Evolutionary conservation across 2,888 invertebrate genomes (phyloP).

Genomic region (Rhorus exstirpatorius): DNA sequence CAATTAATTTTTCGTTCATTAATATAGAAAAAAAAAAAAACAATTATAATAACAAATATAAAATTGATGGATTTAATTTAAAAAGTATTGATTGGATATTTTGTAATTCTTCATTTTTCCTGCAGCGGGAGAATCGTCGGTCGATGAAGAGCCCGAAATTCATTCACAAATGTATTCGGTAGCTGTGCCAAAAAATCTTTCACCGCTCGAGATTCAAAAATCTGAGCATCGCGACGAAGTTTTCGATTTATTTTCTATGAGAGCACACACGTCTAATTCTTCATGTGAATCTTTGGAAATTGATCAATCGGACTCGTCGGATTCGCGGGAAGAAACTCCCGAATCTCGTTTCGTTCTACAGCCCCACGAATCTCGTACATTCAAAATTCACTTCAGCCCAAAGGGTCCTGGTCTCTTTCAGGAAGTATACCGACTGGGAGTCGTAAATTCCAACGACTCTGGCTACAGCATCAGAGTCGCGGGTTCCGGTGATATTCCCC

Average conservation of each 20-base stretch:
- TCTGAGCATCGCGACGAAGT: neutral
- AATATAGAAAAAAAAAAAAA: neutral
- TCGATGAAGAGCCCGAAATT: conserved; percentile 32
- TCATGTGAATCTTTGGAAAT: conserved; percentile 25
- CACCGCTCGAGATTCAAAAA: neutral
- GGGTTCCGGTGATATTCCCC: conserved; percentile 78
- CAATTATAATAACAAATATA: neutral
- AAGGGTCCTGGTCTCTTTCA: conserved; percentile 72
- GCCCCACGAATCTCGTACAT: conserved; percentile 76
- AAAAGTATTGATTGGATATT: neutral
- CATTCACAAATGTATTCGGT: conserved; percentile 68
- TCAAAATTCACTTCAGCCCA: conserved; percentile 78
- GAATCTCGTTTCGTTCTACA: conserved; percentile 76
- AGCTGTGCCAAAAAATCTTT: conserved; percentile 41
- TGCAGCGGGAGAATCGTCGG: neutral
- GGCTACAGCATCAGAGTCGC: conserved; percentile 73
- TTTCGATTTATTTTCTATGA: conserved; percentile 42
- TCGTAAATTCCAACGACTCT: conserved; percentile 70
- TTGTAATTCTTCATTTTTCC: neutral
- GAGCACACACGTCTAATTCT: neutral
- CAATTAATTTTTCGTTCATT: neutral
- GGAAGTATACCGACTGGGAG: conserved; percentile 73
- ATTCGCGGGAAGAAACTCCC: conserved; percentile 67
- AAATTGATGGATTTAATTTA: neutral
- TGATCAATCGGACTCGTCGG: neutral